Evolutionary conservation across 1,140 invertebrate genomes (phyloP).

Genomic region (Lepidurus packardi): DNA sequence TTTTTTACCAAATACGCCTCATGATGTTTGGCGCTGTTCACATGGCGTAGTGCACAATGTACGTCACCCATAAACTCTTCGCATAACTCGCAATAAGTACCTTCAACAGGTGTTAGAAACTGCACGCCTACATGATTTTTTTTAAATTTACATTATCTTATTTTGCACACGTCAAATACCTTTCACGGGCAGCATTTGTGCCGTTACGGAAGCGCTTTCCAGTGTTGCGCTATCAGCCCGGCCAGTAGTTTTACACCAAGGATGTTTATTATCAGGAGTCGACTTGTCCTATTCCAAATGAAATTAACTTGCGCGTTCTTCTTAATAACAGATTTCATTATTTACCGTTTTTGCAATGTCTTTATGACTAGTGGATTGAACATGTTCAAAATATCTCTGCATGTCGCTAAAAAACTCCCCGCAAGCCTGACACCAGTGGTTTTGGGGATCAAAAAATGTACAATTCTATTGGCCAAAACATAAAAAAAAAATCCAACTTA

Average conservation of each 20-base stretch:
- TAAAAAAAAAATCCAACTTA: not conserved
- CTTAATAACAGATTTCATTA: not conserved
- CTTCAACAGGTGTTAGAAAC: constrained; percentile 73
- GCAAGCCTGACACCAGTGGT: not conserved
- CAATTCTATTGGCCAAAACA: not conserved
- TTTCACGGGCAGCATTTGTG: too few species aligned
- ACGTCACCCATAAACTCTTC: constrained; percentile 78
- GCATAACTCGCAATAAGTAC: constrained; percentile 84
- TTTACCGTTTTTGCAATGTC: not conserved
- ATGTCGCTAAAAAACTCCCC: not conserved
- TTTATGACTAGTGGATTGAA: not conserved
- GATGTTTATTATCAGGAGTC: too few species aligned
- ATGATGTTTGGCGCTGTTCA: constrained; percentile 69
- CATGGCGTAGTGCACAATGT: constrained; percentile 73
- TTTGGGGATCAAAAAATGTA: not conserved
- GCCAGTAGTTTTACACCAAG: too few species aligned
- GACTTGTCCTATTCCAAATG: too few species aligned
- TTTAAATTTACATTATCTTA: not conserved
- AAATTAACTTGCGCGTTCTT: too few species aligned
- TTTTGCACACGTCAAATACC: too few species aligned
- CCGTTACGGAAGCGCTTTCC: too few species aligned
- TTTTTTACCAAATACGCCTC: constrained; percentile 58
- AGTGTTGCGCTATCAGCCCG: too few species aligned
- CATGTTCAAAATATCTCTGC: not conserved
- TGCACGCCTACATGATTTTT: constrained; percentile 54